These are phyloP conservation scores for Carterocephalus palaemon DNA, from an alignment of 2,888 invertebrate species.

Conservation along the genomic window DNA sequence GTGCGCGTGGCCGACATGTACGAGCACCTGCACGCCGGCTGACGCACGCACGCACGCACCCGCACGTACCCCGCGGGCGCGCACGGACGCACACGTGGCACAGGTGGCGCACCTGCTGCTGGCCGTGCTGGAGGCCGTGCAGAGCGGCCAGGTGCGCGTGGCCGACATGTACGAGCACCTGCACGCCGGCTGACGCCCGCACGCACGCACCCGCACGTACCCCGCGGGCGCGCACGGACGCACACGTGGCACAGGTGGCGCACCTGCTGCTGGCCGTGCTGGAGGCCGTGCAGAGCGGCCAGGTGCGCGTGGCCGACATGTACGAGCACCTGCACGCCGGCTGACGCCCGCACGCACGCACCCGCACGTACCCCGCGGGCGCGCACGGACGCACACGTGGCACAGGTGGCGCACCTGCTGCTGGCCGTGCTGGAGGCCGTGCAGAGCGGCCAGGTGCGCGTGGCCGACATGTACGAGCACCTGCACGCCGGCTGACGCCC, in stretches of 20 bases:
- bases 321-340: slow-evolving; percentile 31
- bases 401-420: slow-evolving; percentile 40
- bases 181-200: slow-evolving; percentile 17
- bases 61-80: no score
- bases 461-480: slow-evolving; percentile 41
- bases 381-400: no score
- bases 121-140: slow-evolving; percentile 44
- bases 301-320: slow-evolving; percentile 40
- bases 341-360: no score
- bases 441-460: slow-evolving; percentile 36
- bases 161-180: slow-evolving; percentile 39
- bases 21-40: slow-evolving; percentile 26
- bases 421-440: slow-evolving; percentile 45
- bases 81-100: no score
- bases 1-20: slow-evolving; percentile 42
- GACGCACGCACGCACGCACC: no score
- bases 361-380: no score
- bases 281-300: slow-evolving; percentile 40
- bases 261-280: slow-evolving; percentile 43
- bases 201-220: no score
- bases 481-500: slow-evolving; percentile 16
- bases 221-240: no score
- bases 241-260: no score
- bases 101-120: slow-evolving; percentile 41
- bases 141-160: slow-evolving; percentile 36